Evolutionary conservation across 2,888 invertebrate genomes (phyloP), one percentile per base, ranked within the genome.

Genomic region (Syrista parreyssii): DNA sequence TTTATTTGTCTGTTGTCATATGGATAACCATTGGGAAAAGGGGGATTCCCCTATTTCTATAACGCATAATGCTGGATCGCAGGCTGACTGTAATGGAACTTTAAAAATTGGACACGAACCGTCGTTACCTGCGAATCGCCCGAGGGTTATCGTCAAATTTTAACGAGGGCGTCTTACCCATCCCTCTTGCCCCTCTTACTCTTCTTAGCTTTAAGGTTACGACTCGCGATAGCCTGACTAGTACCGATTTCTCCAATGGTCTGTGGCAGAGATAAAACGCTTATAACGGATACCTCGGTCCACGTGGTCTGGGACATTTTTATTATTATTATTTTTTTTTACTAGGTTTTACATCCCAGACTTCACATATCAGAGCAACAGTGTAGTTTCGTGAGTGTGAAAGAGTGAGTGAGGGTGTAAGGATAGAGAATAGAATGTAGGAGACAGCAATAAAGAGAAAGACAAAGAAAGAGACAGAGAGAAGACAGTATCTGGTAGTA

Each of bases 141-240:
- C 23, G 55, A 75, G 69, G 71, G 71, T 77, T 77, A 77, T 77
- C 77, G 74, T 74, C 36, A 77, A 77, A 77, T 77, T 77, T 77
- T 77, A 77, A 77, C 77, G 77, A 77, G 71, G 77, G 71, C n/a
- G 76, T 78, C 75, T 73, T 73, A 74, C 77, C 36, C 73, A 31
- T 35, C 75, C 73, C 35, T 69, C 55, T 68, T 74, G 33, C 23
- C 77, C 76, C 73, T 75, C 73, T 68, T 76, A 35, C 36, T 73
- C 35, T 75, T 71, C 76, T 75, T 74, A 40, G 33, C 32, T 78
- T 55, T 71, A 80, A 81, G 80, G 81, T 74, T 78, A 31, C 78
- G 78, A 68, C 75, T 35, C 31, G 71, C 76, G 76, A 82, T 79
- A 82, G 76, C 69, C 78, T 68, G 78, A 79, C 76, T 83, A 74